Evolutionary conservation across 2,113 vertebrate genomes (phyloP).

Genomic region (Ciconia stormi): DNA sequence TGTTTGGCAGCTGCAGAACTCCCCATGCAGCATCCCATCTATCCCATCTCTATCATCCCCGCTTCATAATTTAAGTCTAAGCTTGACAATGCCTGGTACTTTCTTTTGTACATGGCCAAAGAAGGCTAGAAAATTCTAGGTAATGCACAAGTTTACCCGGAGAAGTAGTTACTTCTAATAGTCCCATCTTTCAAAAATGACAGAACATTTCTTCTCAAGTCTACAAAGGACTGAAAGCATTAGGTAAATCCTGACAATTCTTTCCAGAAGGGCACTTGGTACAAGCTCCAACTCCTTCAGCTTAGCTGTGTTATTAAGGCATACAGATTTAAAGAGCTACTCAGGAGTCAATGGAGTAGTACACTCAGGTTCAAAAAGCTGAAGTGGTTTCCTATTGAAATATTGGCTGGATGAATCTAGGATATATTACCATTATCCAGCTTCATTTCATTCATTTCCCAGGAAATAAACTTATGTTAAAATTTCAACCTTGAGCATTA

Average conservation of each 20-base stretch:
- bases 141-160: not conserved
- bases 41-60: not conserved
- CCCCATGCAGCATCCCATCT: too few species aligned
- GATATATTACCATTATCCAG: not conserved
- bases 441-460: not conserved
- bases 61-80: not conserved
- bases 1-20: conserved; percentile 7
- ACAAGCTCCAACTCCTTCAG: not conserved
- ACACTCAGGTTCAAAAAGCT: not conserved
- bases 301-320: not conserved
- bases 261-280: conserved; percentile 50
- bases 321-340: conserved; percentile 5
- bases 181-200: conserved; percentile 8
- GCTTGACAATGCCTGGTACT: not conserved
- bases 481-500: not conserved
- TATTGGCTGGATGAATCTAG: not conserved
- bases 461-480: not conserved
- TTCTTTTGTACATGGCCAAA: not conserved
- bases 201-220: conserved; percentile 19
- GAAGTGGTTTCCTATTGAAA: not conserved
- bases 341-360: not conserved
- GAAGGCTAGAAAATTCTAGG: not conserved
- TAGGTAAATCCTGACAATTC: conserved; percentile 39
- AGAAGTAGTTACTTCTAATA: not conserved
- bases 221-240: conserved; percentile 42